Evolutionary conservation across 2,888 invertebrate genomes (phyloP), one percentile per base, ranked within the genome.

Genomic region (Neria commutata): DNA sequence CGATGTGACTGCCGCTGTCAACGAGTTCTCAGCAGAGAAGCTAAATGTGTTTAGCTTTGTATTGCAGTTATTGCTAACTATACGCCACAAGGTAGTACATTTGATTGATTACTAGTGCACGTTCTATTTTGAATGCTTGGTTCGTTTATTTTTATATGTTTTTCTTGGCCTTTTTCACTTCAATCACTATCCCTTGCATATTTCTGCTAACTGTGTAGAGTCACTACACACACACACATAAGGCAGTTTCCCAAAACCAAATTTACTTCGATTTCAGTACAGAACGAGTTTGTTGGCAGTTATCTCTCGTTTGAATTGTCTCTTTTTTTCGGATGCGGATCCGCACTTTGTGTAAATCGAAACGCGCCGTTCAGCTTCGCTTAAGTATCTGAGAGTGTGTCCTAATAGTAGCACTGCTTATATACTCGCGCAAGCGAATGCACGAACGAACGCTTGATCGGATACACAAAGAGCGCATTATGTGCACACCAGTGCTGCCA

Each of bases 41-140:
- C 60, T 58, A 55, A 49, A 34, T 6, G 26, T 50, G 29, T 45
- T 56, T 60, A 64, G 67, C 70, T 66, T 64, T 67, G 61, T 61
- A 62, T 63, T 68, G 67, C 62, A 66, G 65, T 67, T 70, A 64
- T 74, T 71, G 74, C 71, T 72, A 77, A 70, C 77, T 77, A 66
- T 77, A 77, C 54, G 76, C 75, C 66, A 76, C 76, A 61, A 77
- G 73, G 70, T 77, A 73, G 75, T 77, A 77, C 77, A 77, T 76
- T 71, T 76, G 74, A 67, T 67, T 73, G 64, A 73, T 61, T 63
- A 72, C 63, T 63, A 67, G 64, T 67, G 64, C 71, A 68, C 72
- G 68, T 65, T 69, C 68, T 70, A 75, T 73, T 68, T 68, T 74
- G 69, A 67, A 54, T 23, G n/a, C 14, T 46, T 46, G 19, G 16